phyloP scores from a whole-genome alignment of 2,113 vertebrate genomes.

The Poecile atricapillus region DNA sequence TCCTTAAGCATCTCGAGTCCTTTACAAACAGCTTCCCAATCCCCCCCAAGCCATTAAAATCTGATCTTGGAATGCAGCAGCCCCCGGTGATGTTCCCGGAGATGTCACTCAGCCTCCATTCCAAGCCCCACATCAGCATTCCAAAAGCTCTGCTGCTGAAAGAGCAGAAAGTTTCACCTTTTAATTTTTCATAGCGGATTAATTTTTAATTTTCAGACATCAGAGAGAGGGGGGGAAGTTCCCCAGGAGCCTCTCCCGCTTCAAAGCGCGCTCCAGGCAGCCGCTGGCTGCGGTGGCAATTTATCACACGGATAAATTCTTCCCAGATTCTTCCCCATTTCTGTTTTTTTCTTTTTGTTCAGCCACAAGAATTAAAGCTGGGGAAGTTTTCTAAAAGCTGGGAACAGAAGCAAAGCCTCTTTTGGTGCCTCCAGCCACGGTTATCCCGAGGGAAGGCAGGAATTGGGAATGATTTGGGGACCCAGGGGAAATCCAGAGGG shows the following conservation, averaged over 20 bases:
- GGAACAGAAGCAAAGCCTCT: too few relatives aligned
- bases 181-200: slow-evolving; percentile 54
- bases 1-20: background rate
- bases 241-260: slow-evolving; percentile 1
- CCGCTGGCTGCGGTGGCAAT: background rate
- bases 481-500: too few relatives aligned
- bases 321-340: background rate
- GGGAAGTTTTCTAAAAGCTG: background rate
- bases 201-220: slow-evolving; percentile 55
- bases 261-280: slow-evolving; percentile 31
- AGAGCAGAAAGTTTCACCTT: slow-evolving; percentile 37
- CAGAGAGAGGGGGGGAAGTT: slow-evolving; percentile 15
- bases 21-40: background rate
- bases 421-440: too few relatives aligned
- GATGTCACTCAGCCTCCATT: background rate
- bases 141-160: slow-evolving; percentile 14
- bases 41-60: slow-evolving; percentile 9
- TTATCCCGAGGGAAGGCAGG: too few relatives aligned
- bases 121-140: background rate
- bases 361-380: background rate
- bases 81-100: background rate
- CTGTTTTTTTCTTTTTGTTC: background rate
- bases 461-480: too few relatives aligned
- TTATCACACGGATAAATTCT: background rate
- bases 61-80: background rate